Evolutionary conservation across 2,888 invertebrate genomes (phyloP).

Genomic region (Stegophylla sp.): DNA sequence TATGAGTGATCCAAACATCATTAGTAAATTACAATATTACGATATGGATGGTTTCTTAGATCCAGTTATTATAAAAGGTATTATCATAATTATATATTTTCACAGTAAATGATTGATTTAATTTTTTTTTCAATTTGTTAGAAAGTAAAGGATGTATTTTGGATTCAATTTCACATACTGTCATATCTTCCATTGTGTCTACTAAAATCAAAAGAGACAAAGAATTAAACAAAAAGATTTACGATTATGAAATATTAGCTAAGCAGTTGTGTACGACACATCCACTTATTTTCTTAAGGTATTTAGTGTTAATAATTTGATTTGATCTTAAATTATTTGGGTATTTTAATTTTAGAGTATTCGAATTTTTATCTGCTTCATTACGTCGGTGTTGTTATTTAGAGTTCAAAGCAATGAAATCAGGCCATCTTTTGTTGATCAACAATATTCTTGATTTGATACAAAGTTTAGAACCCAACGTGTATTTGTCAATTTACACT

Average conservation of each 20-base stretch:
- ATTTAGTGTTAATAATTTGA: constrained; percentile 5
- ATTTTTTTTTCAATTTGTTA: not conserved
- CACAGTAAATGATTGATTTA: not conserved
- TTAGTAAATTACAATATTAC: constrained; percentile 50
- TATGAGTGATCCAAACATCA: constrained; percentile 46
- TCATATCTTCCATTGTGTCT: constrained; percentile 50
- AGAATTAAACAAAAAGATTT: constrained; percentile 49
- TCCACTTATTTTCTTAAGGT: constrained; percentile 49
- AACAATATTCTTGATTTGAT: constrained; percentile 55
- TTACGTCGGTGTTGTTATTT: constrained; percentile 50
- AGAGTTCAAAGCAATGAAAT: constrained; percentile 56
- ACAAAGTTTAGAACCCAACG: constrained; percentile 53
- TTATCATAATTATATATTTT: not conserved
- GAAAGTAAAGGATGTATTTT: constrained; percentile 54
- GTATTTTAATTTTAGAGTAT: constrained; percentile 48
- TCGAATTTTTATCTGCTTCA: constrained; percentile 51
- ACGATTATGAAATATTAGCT: constrained; percentile 53
- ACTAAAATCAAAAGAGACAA: constrained; percentile 55
- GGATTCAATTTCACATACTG: constrained; percentile 54
- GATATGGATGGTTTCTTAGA: constrained; percentile 53
- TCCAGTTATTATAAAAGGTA: constrained; percentile 57
- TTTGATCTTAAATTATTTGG: not conserved
- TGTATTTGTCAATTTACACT: constrained; percentile 44
- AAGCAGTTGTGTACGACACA: constrained; percentile 50
- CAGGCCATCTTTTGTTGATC: constrained; percentile 45